Conservation (phyloP, 2,888 invertebrate genomes). For the Lasius fuliginosus region DNA sequence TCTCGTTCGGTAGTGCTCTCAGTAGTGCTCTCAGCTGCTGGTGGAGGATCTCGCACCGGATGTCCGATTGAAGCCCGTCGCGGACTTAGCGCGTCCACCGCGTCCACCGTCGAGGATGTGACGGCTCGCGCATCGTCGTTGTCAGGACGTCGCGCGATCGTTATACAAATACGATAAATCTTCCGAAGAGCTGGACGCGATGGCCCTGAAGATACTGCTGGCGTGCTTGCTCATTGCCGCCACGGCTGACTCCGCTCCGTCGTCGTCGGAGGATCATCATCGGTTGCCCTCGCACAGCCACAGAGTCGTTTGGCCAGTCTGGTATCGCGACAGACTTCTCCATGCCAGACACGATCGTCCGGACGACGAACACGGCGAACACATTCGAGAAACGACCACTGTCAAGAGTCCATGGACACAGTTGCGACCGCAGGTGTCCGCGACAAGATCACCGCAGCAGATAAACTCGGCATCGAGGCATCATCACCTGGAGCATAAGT, state of each 20-base stretch:
- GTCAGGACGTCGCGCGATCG: conserved; percentile 23
- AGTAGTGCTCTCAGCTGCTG: conserved; percentile 75
- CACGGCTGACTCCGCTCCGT: conserved; percentile 23
- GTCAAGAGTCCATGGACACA: conserved; percentile 50
- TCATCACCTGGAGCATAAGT: conserved; percentile 70
- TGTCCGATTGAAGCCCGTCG: conserved; percentile 47
- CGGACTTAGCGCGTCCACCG: conserved; percentile 24
- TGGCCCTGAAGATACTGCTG: conserved; percentile 59
- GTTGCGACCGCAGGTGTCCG: conserved; percentile 8
- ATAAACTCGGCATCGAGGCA: conserved; percentile 40
- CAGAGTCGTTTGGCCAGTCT: conserved; percentile 65
- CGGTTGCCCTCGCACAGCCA: conserved; percentile 31
- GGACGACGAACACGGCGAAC: conserved; percentile 13
- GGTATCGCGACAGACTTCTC: conserved; percentile 66
- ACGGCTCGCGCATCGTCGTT: conserved; percentile 28
- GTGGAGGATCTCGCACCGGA: conserved; percentile 80
- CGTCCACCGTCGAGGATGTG: conserved; percentile 63
- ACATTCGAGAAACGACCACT: conserved; percentile 31
- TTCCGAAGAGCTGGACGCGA: conserved; percentile 24
- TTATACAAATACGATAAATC: conserved; percentile 2
- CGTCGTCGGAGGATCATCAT: conserved; percentile 43
- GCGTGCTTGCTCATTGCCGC: conserved; percentile 45
- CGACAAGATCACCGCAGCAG: conserved; percentile 39
- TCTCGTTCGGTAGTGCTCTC: conserved; percentile 82
- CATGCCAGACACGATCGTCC: conserved; percentile 56